Percentiles rank a stretch among this genome's conserved stretches.
Conservation (phyloP, 2,888 invertebrate species). For the Steinernema carpocapsae region DNA sequence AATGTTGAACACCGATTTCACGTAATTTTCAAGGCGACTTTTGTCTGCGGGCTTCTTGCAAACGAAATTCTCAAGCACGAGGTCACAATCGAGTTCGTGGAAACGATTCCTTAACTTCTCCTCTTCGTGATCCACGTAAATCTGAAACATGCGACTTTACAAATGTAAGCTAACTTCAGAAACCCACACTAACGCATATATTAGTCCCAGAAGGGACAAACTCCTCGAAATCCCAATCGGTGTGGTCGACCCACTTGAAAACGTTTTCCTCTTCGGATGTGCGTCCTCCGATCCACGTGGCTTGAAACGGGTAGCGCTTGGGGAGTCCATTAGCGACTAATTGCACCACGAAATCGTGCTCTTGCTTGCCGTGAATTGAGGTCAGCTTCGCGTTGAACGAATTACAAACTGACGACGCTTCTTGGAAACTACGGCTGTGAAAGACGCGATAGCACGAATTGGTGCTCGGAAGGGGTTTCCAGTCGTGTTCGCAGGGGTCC, state of each 20-base stretch:
- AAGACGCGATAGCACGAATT: conserved; percentile 11
- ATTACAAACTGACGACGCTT: neutral
- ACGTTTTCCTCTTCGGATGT: neutral
- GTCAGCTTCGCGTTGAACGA: neutral
- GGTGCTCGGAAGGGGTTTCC: neutral
- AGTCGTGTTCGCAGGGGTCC: neutral
- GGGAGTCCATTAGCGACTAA: neutral
- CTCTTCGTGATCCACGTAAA: neutral
- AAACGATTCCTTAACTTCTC: neutral
- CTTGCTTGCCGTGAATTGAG: neutral
- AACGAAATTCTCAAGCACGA: neutral
- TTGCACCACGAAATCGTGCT: conserved; percentile 4
- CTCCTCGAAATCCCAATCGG: neutral
- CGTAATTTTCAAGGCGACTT: too few relatives aligned
- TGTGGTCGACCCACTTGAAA: neutral
- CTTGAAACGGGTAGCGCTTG: neutral
- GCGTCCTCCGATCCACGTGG: neutral
- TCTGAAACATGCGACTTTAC: neutral
- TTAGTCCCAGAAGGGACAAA: neutral
- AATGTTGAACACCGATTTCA: too few relatives aligned
- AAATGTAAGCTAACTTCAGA: neutral
- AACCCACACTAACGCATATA: neutral
- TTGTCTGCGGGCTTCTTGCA: neutral
- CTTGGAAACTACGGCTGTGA: neutral
- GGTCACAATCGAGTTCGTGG: neutral